Percentiles rank a stretch among this genome's conserved stretches.
Evolutionary conservation across 2,113 vertebrate species (phyloP).

Genomic region (Lasiurus borealis): DNA sequence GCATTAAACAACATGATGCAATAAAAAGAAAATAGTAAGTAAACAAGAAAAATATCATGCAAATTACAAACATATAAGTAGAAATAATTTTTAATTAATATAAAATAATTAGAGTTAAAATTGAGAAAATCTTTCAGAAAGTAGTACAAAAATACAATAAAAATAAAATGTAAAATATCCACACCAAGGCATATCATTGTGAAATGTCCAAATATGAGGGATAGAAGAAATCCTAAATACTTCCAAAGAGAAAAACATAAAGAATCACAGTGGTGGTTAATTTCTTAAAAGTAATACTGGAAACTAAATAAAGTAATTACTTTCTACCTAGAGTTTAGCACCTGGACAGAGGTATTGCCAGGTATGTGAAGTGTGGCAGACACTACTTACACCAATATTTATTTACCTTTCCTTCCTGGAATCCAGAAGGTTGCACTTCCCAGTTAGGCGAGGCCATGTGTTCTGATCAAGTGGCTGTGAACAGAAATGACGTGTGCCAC

Average conservation of each 20-base stretch:
- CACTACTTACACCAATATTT: not conserved
- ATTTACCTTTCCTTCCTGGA: not conserved
- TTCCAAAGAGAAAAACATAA: slow-evolving; percentile 17
- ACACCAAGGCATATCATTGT: not conserved
- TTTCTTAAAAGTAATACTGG: not conserved
- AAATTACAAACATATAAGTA: slow-evolving; percentile 12
- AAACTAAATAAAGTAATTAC: not conserved
- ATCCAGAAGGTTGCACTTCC: not conserved
- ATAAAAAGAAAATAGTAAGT: not conserved
- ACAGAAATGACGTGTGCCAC: not conserved
- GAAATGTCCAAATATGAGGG: slow-evolving; percentile 14
- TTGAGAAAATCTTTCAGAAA: slow-evolving; percentile 18
- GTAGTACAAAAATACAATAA: not conserved
- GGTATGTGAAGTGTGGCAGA: not conserved
- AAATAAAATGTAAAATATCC: slow-evolving; percentile 34
- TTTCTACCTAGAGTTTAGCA: not conserved
- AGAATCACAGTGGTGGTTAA: not conserved
- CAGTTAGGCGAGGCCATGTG: not conserved
- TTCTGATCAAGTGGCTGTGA: not conserved
- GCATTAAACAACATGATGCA: not conserved
- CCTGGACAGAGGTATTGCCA: not conserved
- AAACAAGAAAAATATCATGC: not conserved
- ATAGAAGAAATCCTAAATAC: slow-evolving; percentile 14
- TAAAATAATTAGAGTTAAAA: not conserved
- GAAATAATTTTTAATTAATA: not conserved